These are phyloP conservation scores for Lepidocyrtoides sp. DNA, from an alignment of 2,888 invertebrate species.

Conservation along the genomic window DNA sequence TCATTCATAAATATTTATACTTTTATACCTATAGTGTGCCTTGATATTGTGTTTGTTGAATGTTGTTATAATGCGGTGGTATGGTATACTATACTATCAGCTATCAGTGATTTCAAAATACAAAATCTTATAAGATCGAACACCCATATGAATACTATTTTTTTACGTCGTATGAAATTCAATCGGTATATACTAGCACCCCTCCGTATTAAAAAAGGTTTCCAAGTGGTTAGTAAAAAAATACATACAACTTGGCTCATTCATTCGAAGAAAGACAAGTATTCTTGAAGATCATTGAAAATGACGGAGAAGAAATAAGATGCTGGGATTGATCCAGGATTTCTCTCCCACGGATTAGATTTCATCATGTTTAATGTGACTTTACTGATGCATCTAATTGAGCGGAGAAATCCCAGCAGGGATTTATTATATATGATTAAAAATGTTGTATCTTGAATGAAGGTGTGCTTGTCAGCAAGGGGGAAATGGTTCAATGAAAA, in stretches of 20 bases:
- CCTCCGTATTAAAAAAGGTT: neutral
- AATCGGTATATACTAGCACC: constrained; percentile 45
- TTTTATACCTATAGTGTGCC: too few relatives aligned
- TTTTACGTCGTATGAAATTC: constrained; percentile 30
- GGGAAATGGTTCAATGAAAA: neutral
- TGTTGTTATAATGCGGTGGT: neutral
- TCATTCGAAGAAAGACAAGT: constrained; percentile 40
- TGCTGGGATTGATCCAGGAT: constrained; percentile 76
- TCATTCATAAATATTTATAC: neutral
- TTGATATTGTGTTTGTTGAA: neutral
- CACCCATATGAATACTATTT: neutral
- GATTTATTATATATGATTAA: constrained; percentile 14
- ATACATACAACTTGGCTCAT: constrained; percentile 49
- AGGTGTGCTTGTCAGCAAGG: neutral
- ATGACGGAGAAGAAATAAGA: constrained; percentile 44
- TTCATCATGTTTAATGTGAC: constrained; percentile 81
- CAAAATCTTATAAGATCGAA: neutral
- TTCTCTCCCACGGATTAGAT: constrained; percentile 85
- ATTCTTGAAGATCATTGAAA: constrained; percentile 49
- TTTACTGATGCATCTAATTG: constrained; percentile 84
- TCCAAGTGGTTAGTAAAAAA: constrained; percentile 52
- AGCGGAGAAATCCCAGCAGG: constrained; percentile 78
- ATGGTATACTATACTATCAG: too few relatives aligned
- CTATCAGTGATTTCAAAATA: too few relatives aligned
- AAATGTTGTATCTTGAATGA: neutral